Base-by-base conservation (phyloP, 2,797 vertebrate species). In the Parambassis ranga region DNA sequence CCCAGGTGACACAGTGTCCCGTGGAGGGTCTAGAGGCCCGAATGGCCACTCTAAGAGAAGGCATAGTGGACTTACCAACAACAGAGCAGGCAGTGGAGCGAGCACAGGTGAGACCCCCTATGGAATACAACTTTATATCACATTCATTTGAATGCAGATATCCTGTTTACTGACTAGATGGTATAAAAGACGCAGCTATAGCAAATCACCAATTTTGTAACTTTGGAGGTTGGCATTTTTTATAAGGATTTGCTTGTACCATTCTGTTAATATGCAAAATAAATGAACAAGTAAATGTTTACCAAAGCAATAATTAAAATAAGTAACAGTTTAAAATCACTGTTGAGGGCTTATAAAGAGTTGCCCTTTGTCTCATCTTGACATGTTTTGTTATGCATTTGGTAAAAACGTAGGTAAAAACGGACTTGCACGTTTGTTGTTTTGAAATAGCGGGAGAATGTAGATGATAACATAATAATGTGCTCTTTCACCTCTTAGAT, bases 41-140 rank as follows among this genome's bases (percentile, higher is more conserved):
- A 30, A 67, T 93, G 60, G 65, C 80, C 51, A 68, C 90, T 62
- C 51, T 88, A 55, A 58, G 68, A 49, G 78, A 74, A 1, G 81
- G 78, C n/a, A 16, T 94, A 2, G 57, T 71, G 3, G 90, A 87
- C 79, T 0, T 62, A 27, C 71, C 77, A 10, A 82, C 92, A 15
- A 84, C 91, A 7, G 93, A 95, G 72, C 86, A 63, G 0, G 92
- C 94, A 1, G 85, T 96, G 38, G 90, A 92, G 33, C 87, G 86
- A 49, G 93, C 90, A 42, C 95, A 96, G 94, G 97, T 96, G 79
- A 79, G 80, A 35, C 2, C 4, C 24, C 4, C 7, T 37, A 6
- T 36, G 13, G 5, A 28, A n/a, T 4, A 11, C 10, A 18, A 27
- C 7, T 15, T 38, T 47, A 5, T 18, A 14, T 3, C 27, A 44